Percentiles rank a stretch among this genome's conserved stretches.
phyloP scores from a whole-genome alignment of 2,888 invertebrate species.

The Nesidiocoris tenuis region DNA sequence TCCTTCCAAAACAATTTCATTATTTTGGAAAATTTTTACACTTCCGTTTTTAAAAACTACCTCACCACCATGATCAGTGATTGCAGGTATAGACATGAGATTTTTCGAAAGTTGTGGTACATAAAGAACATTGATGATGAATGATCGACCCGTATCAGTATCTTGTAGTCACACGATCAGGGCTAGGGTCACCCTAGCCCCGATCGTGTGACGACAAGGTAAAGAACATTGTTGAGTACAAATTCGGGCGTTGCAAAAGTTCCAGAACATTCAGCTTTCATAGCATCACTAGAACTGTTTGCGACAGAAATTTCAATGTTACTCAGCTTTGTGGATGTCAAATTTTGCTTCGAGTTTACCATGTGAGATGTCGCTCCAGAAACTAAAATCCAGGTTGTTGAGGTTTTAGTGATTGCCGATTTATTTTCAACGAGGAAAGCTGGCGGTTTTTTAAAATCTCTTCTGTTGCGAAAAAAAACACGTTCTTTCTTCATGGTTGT shows the following conservation, averaged over 20 bases:
- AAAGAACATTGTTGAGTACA: not conserved
- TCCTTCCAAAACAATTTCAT: too few species aligned
- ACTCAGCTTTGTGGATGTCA: not conserved
- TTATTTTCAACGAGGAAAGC: not conserved
- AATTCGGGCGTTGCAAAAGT: not conserved
- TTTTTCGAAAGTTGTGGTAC: not conserved
- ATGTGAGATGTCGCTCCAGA: not conserved
- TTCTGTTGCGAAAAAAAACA: not conserved
- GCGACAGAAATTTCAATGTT: not conserved
- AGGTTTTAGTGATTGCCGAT: not conserved
- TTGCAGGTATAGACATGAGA: not conserved
- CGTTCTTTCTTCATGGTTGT: not conserved
- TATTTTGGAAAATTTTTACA: too few species aligned
- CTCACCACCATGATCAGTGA: not conserved
- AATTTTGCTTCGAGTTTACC: not conserved
- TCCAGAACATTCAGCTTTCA: not conserved
- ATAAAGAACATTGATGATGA: too few species aligned
- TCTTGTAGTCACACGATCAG: too few species aligned
- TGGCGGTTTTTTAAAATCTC: not conserved
- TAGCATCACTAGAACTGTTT: not conserved
- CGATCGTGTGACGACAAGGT: too few species aligned
- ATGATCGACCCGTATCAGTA: too few species aligned
- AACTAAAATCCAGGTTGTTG: not conserved
- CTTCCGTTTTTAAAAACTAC: conserved; percentile 26
- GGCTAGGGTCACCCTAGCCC: too few species aligned